Evolutionary conservation across 1,140 invertebrate species (phyloP).

Genomic region (Ostrea denselamellosa): DNA sequence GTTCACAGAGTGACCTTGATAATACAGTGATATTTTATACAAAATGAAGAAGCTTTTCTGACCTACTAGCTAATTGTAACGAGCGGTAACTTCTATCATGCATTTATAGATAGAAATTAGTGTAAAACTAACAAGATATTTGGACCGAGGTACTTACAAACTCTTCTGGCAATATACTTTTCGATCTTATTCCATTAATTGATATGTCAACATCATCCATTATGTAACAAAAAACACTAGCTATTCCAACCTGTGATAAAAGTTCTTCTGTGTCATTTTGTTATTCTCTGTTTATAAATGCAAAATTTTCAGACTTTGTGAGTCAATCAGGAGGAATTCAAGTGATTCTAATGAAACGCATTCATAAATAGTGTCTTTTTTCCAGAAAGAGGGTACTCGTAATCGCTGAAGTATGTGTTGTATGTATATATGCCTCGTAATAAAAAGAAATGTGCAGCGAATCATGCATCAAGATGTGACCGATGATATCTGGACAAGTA

Average conservation of each 20-base stretch:
- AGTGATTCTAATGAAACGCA: neutral
- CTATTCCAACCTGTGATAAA: neutral
- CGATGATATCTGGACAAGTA: neutral
- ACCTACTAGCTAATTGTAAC: no score
- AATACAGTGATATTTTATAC: neutral
- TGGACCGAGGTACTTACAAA: neutral
- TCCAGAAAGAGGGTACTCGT: neutral
- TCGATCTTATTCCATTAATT: neutral
- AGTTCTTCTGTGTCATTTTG: neutral
- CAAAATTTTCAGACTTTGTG: neutral
- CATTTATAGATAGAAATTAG: no score
- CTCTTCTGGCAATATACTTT: neutral
- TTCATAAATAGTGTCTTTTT: neutral
- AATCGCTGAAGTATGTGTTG: neutral
- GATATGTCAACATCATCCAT: neutral
- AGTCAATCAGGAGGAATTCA: neutral
- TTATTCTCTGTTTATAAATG: no score
- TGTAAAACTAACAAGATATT: no score
- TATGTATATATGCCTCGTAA: neutral
- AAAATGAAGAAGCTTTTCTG: no score
- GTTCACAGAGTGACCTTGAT: neutral
- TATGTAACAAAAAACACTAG: neutral
- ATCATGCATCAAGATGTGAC: neutral
- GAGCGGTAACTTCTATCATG: no score
- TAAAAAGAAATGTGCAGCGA: neutral